These are phyloP conservation scores for Mizuhopecten yessoensis DNA, from an alignment of 1,140 invertebrate genomes.

Conservation along the genomic window DNA sequence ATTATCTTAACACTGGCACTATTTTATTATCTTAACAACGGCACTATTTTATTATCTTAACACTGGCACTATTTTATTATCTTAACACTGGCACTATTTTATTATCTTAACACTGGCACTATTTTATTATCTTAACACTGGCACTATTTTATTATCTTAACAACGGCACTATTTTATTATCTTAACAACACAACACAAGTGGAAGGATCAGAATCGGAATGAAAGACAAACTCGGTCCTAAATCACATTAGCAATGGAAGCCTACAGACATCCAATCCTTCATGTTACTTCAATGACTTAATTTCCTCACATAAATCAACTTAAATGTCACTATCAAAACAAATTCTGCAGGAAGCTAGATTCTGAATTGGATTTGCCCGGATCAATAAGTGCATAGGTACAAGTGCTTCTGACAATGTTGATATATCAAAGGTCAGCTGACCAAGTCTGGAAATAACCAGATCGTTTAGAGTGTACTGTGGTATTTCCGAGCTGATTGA, in stretches of 20 bases:
- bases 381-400: background rate
- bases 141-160: no score
- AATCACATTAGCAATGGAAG: slow-evolving; percentile 9
- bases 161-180: background rate
- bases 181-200: background rate
- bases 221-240: background rate
- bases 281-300: background rate
- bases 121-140: no score
- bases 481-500: no score
- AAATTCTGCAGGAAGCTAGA: background rate
- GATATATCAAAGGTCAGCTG: slow-evolving; percentile 5
- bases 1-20: no score
- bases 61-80: no score
- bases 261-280: background rate
- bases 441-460: background rate
- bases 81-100: no score
- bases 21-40: no score
- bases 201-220: background rate
- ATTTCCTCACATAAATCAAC: background rate
- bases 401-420: background rate
- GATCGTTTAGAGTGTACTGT: no score
- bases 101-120: no score
- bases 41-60: no score
- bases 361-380: background rate
- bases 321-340: slow-evolving; percentile 35